phyloP scores from a whole-genome alignment of 2,888 invertebrate species.

The Acrobasis suavella region DNA sequence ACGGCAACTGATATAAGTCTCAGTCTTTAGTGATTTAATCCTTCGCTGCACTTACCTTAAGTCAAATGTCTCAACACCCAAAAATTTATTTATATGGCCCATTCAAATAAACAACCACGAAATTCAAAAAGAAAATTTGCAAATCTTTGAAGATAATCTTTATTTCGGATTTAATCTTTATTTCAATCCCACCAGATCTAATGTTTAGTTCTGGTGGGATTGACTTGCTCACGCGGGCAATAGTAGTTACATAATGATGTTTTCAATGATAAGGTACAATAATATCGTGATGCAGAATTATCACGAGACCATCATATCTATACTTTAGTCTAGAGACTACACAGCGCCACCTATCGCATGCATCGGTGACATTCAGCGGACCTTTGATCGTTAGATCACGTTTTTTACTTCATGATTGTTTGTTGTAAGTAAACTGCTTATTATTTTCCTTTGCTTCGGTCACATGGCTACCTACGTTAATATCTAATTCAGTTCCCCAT shows the following conservation, averaged over 20 bases:
- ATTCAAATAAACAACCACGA: not conserved
- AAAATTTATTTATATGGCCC: no score
- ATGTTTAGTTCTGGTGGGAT: no score
- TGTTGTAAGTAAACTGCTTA: not conserved
- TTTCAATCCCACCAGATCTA: no score
- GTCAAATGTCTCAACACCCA: no score
- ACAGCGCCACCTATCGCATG: not conserved
- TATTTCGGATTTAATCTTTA: no score
- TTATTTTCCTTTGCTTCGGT: not conserved
- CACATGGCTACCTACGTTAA: not conserved
- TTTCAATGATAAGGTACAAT: not conserved
- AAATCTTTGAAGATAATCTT: no score
- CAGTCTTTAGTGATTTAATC: no score
- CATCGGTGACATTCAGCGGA: constrained; percentile 8
- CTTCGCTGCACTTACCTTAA: no score
- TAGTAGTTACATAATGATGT: not conserved
- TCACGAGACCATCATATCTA: not conserved
- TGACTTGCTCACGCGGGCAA: no score
- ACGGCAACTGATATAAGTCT: no score
- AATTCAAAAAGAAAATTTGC: not conserved
- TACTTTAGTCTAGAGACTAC: not conserved
- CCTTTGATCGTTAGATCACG: constrained; percentile 9
- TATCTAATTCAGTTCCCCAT: no score
- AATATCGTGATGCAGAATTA: constrained; percentile 10
- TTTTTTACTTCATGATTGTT: not conserved